Evolutionary conservation across 2,797 vertebrate genomes (phyloP).

Genomic region (Galago senegalensis): DNA sequence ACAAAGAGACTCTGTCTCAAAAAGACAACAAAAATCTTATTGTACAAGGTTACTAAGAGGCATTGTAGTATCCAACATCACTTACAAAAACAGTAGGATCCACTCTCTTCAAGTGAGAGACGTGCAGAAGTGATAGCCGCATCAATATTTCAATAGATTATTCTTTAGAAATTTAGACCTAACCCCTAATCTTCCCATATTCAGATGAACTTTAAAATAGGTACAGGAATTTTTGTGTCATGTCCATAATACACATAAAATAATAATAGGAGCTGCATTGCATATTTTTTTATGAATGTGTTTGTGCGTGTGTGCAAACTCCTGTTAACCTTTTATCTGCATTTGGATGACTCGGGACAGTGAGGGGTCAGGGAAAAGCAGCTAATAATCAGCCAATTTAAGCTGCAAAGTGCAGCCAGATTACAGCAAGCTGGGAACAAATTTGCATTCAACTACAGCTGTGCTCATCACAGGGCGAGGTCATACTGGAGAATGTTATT

Average conservation of each 20-base stretch:
- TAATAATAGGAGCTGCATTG: neutral
- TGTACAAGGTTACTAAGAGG: neutral
- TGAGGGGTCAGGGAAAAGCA: neutral
- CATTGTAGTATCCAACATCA: too few species aligned
- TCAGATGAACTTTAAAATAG: neutral
- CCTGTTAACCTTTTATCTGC: neutral
- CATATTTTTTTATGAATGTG: neutral
- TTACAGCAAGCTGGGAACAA: neutral
- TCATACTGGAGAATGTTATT: neutral
- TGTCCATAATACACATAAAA: neutral
- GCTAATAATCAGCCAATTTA: neutral
- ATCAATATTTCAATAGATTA: neutral
- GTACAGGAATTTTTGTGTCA: neutral
- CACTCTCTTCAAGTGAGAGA: neutral
- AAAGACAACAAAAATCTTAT: neutral
- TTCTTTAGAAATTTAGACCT: neutral
- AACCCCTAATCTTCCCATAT: neutral
- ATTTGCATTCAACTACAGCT: neutral
- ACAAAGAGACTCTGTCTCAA: too few species aligned
- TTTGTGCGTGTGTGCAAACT: neutral
- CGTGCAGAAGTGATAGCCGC: neutral
- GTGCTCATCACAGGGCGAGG: neutral
- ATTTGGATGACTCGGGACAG: neutral
- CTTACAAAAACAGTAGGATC: neutral
- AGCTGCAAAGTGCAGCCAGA: neutral